Conservation (phyloP, 2,113 vertebrate genomes). For the Saguinus imperator region DNA sequence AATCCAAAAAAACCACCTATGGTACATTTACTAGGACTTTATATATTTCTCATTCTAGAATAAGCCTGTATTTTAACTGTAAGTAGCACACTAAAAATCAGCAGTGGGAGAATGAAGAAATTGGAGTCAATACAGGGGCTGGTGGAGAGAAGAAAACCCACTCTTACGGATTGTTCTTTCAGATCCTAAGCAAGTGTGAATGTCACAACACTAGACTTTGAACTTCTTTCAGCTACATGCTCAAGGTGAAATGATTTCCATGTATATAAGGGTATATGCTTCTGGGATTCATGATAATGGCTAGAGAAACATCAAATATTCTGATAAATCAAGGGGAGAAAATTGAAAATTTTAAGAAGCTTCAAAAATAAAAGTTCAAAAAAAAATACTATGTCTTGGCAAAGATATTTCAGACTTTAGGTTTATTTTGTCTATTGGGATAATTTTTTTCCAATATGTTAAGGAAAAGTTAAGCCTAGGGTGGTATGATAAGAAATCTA, state of each 20-base stretch:
- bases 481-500: not conserved
- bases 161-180: not conserved
- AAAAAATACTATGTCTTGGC: not conserved
- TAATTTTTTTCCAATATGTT: not conserved
- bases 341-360: slow-evolving; percentile 15
- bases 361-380: slow-evolving; percentile 31
- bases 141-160: not conserved
- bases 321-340: not conserved
- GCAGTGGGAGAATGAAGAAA: not conserved
- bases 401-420: slow-evolving; percentile 30
- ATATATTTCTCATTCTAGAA: slow-evolving; percentile 10
- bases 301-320: slow-evolving; percentile 38
- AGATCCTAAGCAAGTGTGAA: not conserved
- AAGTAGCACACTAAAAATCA: not conserved
- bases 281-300: not conserved
- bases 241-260: slow-evolving; percentile 13
- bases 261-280: not conserved
- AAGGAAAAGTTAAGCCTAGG: not conserved
- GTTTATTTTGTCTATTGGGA: not conserved
- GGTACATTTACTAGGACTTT: not conserved
- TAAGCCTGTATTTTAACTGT: not conserved
- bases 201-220: not conserved
- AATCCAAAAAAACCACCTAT: not conserved
- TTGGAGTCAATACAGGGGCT: not conserved
- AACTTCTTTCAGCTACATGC: not conserved